A percentile compares a stretch with the other conserved stretches of the same genome.
These are phyloP conservation scores for Coronaproctus castanopsis DNA, from an alignment of 2,888 invertebrate genomes.

Conservation along the genomic window DNA sequence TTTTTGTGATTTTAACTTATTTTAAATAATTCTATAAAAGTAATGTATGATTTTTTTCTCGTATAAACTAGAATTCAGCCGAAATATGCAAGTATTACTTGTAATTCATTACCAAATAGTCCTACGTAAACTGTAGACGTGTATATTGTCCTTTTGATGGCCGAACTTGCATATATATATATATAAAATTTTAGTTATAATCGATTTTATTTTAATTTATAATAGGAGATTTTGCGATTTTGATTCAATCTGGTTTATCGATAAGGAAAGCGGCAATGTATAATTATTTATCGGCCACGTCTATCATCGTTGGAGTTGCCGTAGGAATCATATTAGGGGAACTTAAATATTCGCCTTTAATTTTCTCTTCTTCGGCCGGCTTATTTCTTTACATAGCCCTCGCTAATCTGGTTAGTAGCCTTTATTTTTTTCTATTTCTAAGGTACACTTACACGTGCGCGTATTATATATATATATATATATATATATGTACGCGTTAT, in stretches of 20 bases:
- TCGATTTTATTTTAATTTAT: neutral
- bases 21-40: too few relatives aligned
- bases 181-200: neutral
- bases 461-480: too few relatives aligned
- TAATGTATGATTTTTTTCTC: too few relatives aligned
- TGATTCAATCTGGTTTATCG: neutral
- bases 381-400: slow-evolving; percentile 62
- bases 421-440: too few relatives aligned
- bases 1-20: too few relatives aligned
- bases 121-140: too few relatives aligned
- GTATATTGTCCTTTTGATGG: too few relatives aligned
- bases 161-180: neutral
- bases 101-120: too few relatives aligned
- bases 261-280: neutral
- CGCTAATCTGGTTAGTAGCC: slow-evolving; percentile 45
- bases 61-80: too few relatives aligned
- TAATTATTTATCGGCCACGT: neutral
- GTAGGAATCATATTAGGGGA: slow-evolving; percentile 51
- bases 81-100: too few relatives aligned
- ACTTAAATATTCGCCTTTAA: slow-evolving; percentile 49
- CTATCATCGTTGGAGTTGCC: slow-evolving; percentile 42
- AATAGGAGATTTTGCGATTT: neutral
- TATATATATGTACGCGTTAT: too few relatives aligned
- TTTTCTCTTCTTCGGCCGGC: slow-evolving; percentile 58
- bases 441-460: too few relatives aligned